A percentile compares a stretch with the other conserved stretches of the same genome.
These are phyloP conservation scores for Pachycephus smyrnensis DNA, from an alignment of 2,888 invertebrate genomes.

Conservation along the genomic window DNA sequence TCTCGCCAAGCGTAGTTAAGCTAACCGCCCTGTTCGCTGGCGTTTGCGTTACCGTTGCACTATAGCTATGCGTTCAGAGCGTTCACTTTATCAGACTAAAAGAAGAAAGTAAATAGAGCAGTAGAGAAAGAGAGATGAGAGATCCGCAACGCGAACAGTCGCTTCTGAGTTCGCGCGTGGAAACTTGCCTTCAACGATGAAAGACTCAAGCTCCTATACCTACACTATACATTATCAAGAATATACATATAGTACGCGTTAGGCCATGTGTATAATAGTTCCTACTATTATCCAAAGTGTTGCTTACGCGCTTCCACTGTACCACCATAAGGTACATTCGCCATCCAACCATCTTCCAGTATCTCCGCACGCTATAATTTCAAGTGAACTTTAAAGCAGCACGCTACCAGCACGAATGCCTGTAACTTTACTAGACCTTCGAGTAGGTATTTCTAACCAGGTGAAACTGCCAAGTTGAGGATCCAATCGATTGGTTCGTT, in stretches of 20 bases:
- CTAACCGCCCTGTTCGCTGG: conserved; percentile 9
- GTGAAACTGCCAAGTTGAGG: background rate
- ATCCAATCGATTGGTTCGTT: background rate
- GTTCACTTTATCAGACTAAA: background rate
- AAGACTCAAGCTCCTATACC: background rate
- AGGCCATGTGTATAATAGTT: background rate
- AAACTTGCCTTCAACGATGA: background rate
- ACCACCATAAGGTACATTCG: too few relatives aligned
- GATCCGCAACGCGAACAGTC: background rate
- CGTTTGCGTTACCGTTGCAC: conserved; percentile 16
- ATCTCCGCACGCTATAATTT: conserved; percentile 26
- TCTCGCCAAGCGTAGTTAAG: conserved; percentile 19
- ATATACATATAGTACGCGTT: background rate
- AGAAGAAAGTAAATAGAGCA: background rate
- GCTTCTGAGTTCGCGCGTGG: background rate
- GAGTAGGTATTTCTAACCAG: background rate
- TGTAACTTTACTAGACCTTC: background rate
- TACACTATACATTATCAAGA: background rate
- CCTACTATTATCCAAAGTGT: background rate
- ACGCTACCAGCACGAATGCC: background rate
- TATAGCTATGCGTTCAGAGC: background rate
- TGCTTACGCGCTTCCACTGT: background rate
- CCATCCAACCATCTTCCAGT: background rate
- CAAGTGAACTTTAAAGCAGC: conserved; percentile 23
- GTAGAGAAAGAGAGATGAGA: background rate